Conservation (phyloP, 2,113 vertebrate species). For the Toxotes jaculatrix region DNA sequence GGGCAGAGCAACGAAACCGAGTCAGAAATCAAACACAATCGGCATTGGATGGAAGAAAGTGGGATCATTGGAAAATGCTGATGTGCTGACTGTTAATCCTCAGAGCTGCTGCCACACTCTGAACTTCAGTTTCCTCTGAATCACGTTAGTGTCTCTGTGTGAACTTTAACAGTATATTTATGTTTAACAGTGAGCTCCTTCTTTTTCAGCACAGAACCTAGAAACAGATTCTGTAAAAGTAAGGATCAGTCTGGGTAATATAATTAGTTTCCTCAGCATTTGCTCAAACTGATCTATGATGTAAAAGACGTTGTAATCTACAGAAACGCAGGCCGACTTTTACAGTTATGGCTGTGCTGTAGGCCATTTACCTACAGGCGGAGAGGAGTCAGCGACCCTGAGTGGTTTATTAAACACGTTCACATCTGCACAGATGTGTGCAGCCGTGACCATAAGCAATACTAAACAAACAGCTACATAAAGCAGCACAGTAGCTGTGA, state of each 20-base stretch:
- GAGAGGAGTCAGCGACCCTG: conserved; percentile 47
- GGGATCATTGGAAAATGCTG: conserved; percentile 52
- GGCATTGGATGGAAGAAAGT: not conserved
- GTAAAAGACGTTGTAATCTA: too few relatives aligned
- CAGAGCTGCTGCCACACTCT: not conserved
- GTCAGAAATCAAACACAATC: not conserved
- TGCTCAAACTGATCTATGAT: too few relatives aligned
- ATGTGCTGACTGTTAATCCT: not conserved
- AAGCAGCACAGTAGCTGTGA: not conserved
- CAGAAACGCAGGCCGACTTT: not conserved
- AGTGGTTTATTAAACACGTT: conserved; percentile 20
- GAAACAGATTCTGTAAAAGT: too few relatives aligned
- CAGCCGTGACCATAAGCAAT: too few relatives aligned
- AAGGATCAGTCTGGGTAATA: too few relatives aligned
- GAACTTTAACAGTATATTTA: too few relatives aligned
- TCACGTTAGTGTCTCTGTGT: too few relatives aligned
- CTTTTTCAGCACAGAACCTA: too few relatives aligned
- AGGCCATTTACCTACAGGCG: not conserved
- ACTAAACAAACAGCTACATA: too few relatives aligned
- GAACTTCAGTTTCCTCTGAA: too few relatives aligned
- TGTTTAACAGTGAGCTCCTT: not conserved
- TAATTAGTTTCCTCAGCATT: too few relatives aligned
- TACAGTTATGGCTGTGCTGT: not conserved
- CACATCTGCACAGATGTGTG: too few relatives aligned
- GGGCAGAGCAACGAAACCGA: conserved; percentile 43